These are phyloP conservation scores for Prunella himalayana DNA, from an alignment of 2,113 vertebrate species.

Conservation along the genomic window DNA sequence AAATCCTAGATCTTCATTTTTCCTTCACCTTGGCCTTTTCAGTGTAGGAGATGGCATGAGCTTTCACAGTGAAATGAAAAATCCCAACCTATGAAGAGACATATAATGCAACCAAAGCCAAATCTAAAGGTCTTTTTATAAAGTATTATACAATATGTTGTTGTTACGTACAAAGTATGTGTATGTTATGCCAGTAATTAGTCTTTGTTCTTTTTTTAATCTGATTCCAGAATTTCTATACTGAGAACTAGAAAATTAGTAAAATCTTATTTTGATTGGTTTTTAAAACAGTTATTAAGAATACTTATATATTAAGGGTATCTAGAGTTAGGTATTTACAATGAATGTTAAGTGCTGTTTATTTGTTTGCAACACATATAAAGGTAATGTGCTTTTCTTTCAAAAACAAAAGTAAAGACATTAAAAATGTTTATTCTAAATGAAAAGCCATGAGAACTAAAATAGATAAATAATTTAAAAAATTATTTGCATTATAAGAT, in stretches of 20 bases:
- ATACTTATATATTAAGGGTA: not conserved
- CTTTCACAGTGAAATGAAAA: slow-evolving; percentile 53
- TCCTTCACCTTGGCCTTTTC: not conserved
- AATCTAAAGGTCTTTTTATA: not conserved
- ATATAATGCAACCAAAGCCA: slow-evolving; percentile 20
- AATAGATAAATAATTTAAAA: not conserved
- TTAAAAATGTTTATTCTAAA: not conserved
- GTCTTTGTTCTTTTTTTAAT: not conserved
- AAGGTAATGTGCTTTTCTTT: not conserved
- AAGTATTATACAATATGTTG: not conserved
- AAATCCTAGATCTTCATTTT: slow-evolving; percentile 9
- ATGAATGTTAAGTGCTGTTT: not conserved
- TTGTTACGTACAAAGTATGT: not conserved
- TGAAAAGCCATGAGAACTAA: not conserved
- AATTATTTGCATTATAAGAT: not conserved
- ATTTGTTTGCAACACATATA: not conserved
- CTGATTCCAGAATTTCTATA: not conserved
- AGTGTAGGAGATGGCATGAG: slow-evolving; percentile 19
- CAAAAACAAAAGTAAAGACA: not conserved
- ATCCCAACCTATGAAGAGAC: slow-evolving; percentile 8
- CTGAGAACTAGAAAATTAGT: not conserved
- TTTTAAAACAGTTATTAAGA: not conserved
- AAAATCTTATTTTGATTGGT: not conserved
- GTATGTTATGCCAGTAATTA: not conserved
- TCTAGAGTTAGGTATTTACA: not conserved